Evolutionary conservation across 92 coral and sea anemone genomes (phyloP).

Genomic region (Phenganax marumi): DNA sequence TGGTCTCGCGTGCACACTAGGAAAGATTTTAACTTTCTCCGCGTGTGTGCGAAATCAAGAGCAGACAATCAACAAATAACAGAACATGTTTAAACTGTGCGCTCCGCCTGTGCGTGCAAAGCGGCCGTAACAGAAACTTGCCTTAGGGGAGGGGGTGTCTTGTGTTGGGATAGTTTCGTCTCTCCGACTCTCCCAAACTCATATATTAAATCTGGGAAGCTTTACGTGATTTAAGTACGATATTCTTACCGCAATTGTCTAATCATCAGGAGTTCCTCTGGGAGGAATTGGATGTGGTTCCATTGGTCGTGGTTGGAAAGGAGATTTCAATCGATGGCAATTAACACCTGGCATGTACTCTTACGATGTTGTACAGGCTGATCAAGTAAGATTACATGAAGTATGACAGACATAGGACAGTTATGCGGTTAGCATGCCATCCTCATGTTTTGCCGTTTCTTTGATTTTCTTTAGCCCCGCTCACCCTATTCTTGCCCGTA

Average conservation of each 20-base stretch:
- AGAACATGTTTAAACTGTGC: no score
- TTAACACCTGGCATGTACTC: constrained; percentile 97
- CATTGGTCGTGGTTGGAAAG: constrained; percentile 98
- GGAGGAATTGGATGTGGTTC: constrained; percentile 99
- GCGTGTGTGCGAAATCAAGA: no score
- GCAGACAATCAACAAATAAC: no score
- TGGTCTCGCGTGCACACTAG: no score
- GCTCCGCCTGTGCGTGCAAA: no score
- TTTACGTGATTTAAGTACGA: not conserved
- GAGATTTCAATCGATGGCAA: constrained; percentile 98
- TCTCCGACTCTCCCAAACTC: not conserved
- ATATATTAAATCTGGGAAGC: not conserved
- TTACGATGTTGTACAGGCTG: constrained; percentile 83
- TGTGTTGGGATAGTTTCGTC: not conserved
- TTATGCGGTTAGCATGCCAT: not conserved
- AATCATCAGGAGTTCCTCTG: constrained; percentile 78
- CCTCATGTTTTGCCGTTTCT: not conserved
- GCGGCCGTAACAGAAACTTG: no score
- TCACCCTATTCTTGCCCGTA: not conserved
- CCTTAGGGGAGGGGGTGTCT: not conserved
- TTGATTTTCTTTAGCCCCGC: not conserved
- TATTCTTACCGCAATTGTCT: not conserved
- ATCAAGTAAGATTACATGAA: constrained; percentile 62
- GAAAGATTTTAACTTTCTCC: no score
- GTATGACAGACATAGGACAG: not conserved